Evolutionary conservation across 2,113 vertebrate genomes (phyloP).

Genomic region (Ctenodactylus gundi): DNA sequence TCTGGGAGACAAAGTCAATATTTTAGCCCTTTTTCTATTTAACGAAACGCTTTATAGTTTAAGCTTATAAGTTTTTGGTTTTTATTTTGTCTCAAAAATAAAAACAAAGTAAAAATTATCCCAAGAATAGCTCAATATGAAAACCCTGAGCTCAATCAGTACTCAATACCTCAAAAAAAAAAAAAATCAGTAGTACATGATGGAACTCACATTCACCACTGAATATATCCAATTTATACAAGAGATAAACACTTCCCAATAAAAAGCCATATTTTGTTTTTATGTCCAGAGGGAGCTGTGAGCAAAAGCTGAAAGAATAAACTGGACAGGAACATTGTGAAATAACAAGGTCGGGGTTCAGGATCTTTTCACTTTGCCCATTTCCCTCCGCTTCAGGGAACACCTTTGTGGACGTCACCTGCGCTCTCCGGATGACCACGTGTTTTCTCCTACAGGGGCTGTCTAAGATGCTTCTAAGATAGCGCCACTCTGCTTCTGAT

Average conservation of each 20-base stretch:
- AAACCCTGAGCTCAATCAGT: too few species aligned
- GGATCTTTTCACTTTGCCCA: background rate
- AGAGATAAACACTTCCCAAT: background rate
- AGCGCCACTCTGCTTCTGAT: conserved; percentile 38
- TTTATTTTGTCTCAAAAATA: too few species aligned
- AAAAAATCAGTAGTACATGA: background rate
- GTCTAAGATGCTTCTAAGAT: background rate
- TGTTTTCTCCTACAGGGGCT: background rate
- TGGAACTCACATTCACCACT: background rate
- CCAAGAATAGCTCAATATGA: too few species aligned
- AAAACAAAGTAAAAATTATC: too few species aligned
- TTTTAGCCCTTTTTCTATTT: background rate
- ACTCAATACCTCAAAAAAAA: too few species aligned
- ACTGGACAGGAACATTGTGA: background rate
- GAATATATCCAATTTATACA: background rate
- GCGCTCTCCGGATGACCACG: background rate
- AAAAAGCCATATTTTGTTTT: background rate
- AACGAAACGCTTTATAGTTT: background rate
- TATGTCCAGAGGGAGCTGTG: background rate
- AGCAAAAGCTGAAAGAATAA: conserved; percentile 26
- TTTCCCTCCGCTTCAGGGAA: background rate
- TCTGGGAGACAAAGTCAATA: background rate
- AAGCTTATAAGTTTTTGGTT: background rate
- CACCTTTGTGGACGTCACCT: background rate
- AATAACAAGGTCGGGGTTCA: background rate